Percentiles rank a stretch among this genome's conserved stretches.
Conservation (phyloP, 1,140 invertebrate genomes). For the Pseudachorutes palmiensis region DNA sequence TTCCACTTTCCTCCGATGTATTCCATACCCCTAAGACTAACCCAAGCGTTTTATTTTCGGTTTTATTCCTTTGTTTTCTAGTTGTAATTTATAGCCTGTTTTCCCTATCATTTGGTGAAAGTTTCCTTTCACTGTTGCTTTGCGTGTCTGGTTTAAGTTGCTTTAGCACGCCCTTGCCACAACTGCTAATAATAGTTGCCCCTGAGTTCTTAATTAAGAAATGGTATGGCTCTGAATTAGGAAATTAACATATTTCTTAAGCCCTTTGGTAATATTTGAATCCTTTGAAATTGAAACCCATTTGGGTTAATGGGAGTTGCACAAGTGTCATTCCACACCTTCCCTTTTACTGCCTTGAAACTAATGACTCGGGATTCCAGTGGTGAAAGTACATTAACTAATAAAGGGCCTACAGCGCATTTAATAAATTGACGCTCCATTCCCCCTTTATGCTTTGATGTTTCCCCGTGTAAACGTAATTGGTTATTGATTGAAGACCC, state of each 20-base stretch:
- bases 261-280: neutral
- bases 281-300: no score
- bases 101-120: no score
- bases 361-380: no score
- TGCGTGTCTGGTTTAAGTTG: no score
- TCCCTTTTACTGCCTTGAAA: no score
- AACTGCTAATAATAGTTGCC: neutral
- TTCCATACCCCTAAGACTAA: neutral
- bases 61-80: no score
- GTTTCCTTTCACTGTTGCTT: no score
- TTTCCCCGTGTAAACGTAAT: neutral
- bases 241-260: neutral
- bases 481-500: slow-evolving; percentile 6
- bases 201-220: neutral
- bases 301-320: no score
- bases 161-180: no score
- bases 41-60: no score
- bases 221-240: neutral
- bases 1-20: neutral
- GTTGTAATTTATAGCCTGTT: no score
- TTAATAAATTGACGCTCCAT: slow-evolving; percentile 9
- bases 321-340: no score
- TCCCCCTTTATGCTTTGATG: neutral
- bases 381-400: neutral
- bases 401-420: neutral